These are phyloP conservation scores for Drosophila sordidula DNA, from an alignment of 2,888 invertebrate genomes.

Conservation along the genomic window DNA sequence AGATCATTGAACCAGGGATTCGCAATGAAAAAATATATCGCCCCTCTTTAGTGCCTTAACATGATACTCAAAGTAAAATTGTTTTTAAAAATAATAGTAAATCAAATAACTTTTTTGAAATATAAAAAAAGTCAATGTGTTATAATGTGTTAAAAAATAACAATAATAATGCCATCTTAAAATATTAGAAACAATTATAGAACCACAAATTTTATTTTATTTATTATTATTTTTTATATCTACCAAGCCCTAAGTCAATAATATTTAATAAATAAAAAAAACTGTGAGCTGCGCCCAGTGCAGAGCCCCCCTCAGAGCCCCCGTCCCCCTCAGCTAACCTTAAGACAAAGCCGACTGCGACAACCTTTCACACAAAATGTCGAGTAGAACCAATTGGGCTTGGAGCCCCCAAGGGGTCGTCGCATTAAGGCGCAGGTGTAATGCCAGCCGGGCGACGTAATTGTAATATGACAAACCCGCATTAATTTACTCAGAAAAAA, in stretches of 20 bases:
- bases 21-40: background rate
- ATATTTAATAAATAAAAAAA: conserved; percentile 36
- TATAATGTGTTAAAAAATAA: too few species aligned
- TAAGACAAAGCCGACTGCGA: conserved; percentile 26
- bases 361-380: conserved; percentile 62
- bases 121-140: too few species aligned
- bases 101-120: too few species aligned
- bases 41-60: too few species aligned
- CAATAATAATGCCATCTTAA: too few species aligned
- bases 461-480: conserved; percentile 77
- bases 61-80: too few species aligned
- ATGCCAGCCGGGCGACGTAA: conserved; percentile 67
- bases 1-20: conserved; percentile 15
- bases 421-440: conserved; percentile 68
- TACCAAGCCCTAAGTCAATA: conserved; percentile 17
- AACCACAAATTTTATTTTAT: too few species aligned
- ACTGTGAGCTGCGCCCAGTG: conserved; percentile 51
- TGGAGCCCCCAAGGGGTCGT: conserved; percentile 43
- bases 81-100: too few species aligned
- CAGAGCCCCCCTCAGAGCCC: conserved; percentile 1
- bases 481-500: conserved; percentile 59
- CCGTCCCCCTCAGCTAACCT: conserved; percentile 27
- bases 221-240: too few species aligned
- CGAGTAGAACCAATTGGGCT: conserved; percentile 56
- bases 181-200: too few species aligned